A percentile compares a stretch with the other conserved stretches of the same genome.
These are phyloP conservation scores for Pipistrellus nathusii DNA, from an alignment of 2,797 vertebrate species.

Conservation along the genomic window DNA sequence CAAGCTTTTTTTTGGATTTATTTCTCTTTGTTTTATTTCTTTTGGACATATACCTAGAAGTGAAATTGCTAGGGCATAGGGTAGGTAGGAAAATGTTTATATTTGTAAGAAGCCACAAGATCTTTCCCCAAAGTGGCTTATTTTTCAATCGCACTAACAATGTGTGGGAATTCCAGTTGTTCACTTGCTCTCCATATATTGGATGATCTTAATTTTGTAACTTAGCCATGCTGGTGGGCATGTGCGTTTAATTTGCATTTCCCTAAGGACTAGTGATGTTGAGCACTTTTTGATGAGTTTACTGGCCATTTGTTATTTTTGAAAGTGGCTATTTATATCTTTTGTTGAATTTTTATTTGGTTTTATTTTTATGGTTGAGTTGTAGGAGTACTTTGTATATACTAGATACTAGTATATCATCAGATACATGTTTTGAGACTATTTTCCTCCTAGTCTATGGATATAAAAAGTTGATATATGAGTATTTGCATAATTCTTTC, in stretches of 20 bases:
- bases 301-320: conserved; percentile 25
- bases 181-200: not conserved
- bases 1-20: not conserved
- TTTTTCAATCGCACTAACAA: not conserved
- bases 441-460: not conserved
- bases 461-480: no score
- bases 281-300: conserved; percentile 5
- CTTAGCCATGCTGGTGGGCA: not conserved
- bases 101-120: not conserved
- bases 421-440: not conserved
- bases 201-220: not conserved
- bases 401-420: not conserved
- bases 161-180: not conserved
- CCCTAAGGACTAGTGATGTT: not conserved
- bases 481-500: no score
- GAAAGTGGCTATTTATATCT: not conserved
- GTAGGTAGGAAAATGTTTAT: not conserved
- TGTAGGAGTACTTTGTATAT: not conserved
- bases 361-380: not conserved
- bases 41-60: not conserved
- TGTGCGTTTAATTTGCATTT: conserved; percentile 42
- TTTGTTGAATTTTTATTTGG: not conserved
- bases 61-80: not conserved
- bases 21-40: conserved; percentile 37
- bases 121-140: not conserved